Base-by-base conservation (phyloP, 2,888 invertebrate genomes). In the Scelioninae gen. 2 region DNA sequence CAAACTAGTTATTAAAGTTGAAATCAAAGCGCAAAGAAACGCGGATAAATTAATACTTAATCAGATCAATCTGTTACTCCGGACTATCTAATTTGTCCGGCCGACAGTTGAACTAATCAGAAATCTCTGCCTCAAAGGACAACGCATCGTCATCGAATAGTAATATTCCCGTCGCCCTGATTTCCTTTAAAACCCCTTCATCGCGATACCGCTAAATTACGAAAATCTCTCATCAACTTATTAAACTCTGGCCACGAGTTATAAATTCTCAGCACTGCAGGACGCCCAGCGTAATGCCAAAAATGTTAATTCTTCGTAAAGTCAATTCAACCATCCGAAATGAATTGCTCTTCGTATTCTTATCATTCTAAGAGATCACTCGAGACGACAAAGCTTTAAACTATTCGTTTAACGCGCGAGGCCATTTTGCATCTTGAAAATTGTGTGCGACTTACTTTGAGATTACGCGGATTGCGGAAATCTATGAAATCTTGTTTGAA, bases 401-500 rank as follows among this genome's bases (percentile, higher is more conserved):
- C 46, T 39, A 39, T 31, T 46, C 45, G 37, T 55, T 53, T 18
- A 15, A 19, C 25, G 33, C 10, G 48, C 10, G 4, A 15, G 19
- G 37, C 31, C 45, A 50, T 68, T 68, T 35, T 60, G 6, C 33
- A 18, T 58, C 33, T 60, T 60, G 50, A 22, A 60, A 61, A 58
- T 61, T 46, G 61, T 63, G 33, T 55, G 55, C 25, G 73, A 79
- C 82, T 83, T 79, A 87, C 87, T 86, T 87, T 88, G 19, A 87
- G 79, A 53, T 57, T 61, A 11, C 85, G 83, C 16, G 88, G 88
- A 18, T 87, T 83, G 58, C 86, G 82, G 35, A 87, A 81, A 75
- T 87, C 86, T 79, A 84, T 79, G 73, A 82, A 84, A 52, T 64
- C 57, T 48, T 82, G 80, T 22, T 60, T 58, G 22, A 16, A 31